These are phyloP conservation scores for Meganola albula DNA, from an alignment of 2,888 invertebrate species.

Conservation along the genomic window DNA sequence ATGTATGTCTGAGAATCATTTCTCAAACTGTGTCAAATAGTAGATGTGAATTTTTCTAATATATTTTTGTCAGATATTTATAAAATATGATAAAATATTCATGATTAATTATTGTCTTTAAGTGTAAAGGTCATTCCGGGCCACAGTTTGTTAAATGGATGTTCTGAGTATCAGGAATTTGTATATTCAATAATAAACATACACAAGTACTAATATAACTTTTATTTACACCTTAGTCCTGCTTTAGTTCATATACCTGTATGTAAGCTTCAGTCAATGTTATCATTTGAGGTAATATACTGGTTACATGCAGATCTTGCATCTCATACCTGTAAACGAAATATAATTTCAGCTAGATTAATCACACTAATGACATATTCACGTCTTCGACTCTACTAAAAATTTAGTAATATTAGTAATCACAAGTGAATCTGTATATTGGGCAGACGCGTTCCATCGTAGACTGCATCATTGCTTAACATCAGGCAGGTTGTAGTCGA, in stretches of 20 bases:
- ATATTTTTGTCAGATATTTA: slow-evolving; percentile 40
- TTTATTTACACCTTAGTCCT: slow-evolving; percentile 51
- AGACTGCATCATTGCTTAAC: too few relatives aligned
- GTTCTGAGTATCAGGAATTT: slow-evolving; percentile 47
- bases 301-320: slow-evolving; percentile 98
- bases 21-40: slow-evolving; percentile 54
- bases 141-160: slow-evolving; percentile 47
- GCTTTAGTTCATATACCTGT: slow-evolving; percentile 85
- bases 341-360: background rate
- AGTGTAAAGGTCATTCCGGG: slow-evolving; percentile 54
- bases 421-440: too few relatives aligned
- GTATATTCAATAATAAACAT: slow-evolving; percentile 64
- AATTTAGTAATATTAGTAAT: too few relatives aligned
- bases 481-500: too few relatives aligned
- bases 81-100: slow-evolving; percentile 36
- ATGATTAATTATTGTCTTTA: slow-evolving; percentile 38
- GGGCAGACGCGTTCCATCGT: too few relatives aligned
- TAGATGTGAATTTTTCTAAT: slow-evolving; percentile 38
- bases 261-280: slow-evolving; percentile 99
- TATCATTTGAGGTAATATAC: slow-evolving; percentile 99
- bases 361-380: too few relatives aligned
- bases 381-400: too few relatives aligned
- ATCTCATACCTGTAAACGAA: slow-evolving; percentile 81
- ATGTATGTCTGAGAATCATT: slow-evolving; percentile 32
- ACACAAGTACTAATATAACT: slow-evolving; percentile 34